A percentile compares a stretch with the other conserved stretches of the same genome.
Conservation (phyloP, 2,113 vertebrate genomes). For the Cnemophilus loriae region DNA sequence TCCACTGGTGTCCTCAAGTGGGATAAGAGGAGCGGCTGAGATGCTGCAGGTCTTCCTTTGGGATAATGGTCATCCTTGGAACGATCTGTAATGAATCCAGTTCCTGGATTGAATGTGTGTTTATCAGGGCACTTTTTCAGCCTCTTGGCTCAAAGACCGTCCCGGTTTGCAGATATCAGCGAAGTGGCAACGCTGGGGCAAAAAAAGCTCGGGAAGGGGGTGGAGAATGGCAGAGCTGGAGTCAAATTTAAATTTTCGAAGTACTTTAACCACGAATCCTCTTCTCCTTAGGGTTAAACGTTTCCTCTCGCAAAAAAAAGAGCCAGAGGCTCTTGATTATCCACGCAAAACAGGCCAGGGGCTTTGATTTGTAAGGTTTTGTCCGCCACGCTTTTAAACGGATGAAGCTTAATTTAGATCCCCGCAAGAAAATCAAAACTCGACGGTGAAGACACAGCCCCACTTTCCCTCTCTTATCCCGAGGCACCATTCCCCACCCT, state of each 20-base stretch:
- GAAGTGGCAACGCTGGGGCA: not conserved
- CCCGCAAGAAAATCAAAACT: not conserved
- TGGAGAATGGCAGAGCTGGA: not conserved
- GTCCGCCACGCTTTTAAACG: slow-evolving; percentile 13
- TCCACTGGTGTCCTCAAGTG: not conserved
- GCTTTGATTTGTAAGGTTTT: slow-evolving; percentile 43
- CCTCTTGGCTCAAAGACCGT: not conserved
- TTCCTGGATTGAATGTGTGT: not conserved
- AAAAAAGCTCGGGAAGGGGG: not conserved
- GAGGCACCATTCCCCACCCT: not conserved
- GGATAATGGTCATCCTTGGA: not conserved
- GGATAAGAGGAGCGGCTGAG: not conserved
- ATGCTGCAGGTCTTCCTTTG: not conserved
- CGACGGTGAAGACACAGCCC: not conserved
- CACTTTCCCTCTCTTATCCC: slow-evolving; percentile 8
- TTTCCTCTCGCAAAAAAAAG: not conserved
- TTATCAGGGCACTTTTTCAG: not conserved
- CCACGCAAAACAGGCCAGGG: slow-evolving; percentile 34
- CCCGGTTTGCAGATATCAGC: not conserved
- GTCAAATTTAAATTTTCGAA: not conserved
- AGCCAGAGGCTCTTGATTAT: slow-evolving; percentile 42
- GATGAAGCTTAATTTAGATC: slow-evolving; percentile 21
- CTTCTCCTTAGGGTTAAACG: not conserved
- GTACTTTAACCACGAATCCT: not conserved
- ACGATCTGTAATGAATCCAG: not conserved